Conservation (phyloP, 2,797 vertebrate genomes). For the Australoheros facetus region DNA sequence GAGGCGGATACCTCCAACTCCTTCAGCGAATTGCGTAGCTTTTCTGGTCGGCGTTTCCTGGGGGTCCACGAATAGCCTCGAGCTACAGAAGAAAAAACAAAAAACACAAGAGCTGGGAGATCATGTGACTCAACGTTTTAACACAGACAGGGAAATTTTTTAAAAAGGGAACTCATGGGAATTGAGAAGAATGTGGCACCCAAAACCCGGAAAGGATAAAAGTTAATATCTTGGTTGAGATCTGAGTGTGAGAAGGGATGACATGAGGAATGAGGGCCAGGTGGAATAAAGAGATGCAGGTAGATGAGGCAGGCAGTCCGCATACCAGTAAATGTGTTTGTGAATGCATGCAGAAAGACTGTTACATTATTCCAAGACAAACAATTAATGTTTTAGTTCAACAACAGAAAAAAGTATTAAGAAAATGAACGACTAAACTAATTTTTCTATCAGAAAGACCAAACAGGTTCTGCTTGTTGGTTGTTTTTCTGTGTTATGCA, state of each 20-base stretch:
- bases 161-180: conserved; percentile 23
- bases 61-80: conserved; percentile 91
- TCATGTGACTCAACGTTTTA: conserved; percentile 59
- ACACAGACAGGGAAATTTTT: conserved; percentile 6
- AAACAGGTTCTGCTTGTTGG: no score
- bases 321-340: neutral
- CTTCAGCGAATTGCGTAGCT: conserved; percentile 90
- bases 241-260: conserved; percentile 39
- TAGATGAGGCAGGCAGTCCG: neutral
- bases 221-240: conserved; percentile 36
- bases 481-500: no score
- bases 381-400: neutral
- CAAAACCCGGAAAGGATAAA: conserved; percentile 18
- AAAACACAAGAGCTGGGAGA: conserved; percentile 44
- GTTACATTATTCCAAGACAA: neutral
- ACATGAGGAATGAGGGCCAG: conserved; percentile 33
- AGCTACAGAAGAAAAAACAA: conserved; percentile 76
- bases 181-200: conserved; percentile 45
- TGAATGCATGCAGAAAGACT: neutral
- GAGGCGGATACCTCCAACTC: conserved; percentile 91
- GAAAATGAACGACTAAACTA: no score
- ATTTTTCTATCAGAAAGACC: no score
- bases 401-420: neutral
- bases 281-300: conserved; percentile 14
- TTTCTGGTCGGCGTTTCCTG: conserved; percentile 91